A percentile compares a stretch with the other conserved stretches of the same genome.
These are phyloP conservation scores for Sphaeridia pumilis DNA, from an alignment of 2,888 invertebrate genomes.

Conservation along the genomic window DNA sequence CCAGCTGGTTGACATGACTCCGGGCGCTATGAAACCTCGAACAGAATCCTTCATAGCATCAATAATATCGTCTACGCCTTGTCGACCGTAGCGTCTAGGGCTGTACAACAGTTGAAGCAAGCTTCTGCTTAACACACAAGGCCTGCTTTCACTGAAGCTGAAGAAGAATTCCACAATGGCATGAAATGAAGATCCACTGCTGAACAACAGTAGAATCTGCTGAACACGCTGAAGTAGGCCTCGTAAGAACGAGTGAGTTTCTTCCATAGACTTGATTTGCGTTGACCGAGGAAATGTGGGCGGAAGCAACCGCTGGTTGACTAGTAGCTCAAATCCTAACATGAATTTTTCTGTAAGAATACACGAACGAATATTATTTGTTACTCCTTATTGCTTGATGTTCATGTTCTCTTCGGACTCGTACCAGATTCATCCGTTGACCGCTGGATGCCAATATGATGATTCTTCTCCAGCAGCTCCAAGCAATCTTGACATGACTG, in stretches of 20 bases:
- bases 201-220: constrained; percentile 62
- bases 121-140: constrained; percentile 85
- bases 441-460: constrained; percentile 60
- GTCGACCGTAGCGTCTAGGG: constrained; percentile 45
- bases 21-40: constrained; percentile 71
- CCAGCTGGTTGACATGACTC: constrained; percentile 10
- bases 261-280: constrained; percentile 67
- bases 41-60: constrained; percentile 79
- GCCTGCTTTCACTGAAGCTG: constrained; percentile 76
- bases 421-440: constrained; percentile 36
- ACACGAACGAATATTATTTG: neutral
- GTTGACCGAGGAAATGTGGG: constrained; percentile 96
- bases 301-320: constrained; percentile 90
- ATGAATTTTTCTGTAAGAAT: constrained; percentile 36
- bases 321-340: constrained; percentile 87
- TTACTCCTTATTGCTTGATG: no score
- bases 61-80: constrained; percentile 52
- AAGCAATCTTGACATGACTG: constrained; percentile 71
- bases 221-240: constrained; percentile 69
- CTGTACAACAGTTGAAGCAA: constrained; percentile 72
- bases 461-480: constrained; percentile 63
- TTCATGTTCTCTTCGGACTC: constrained; percentile 45
- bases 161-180: constrained; percentile 66
- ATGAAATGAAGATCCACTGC: constrained; percentile 38
- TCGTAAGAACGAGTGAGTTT: constrained; percentile 56